Conservation (phyloP, 2,797 vertebrate species). For the Remorina albescens region DNA sequence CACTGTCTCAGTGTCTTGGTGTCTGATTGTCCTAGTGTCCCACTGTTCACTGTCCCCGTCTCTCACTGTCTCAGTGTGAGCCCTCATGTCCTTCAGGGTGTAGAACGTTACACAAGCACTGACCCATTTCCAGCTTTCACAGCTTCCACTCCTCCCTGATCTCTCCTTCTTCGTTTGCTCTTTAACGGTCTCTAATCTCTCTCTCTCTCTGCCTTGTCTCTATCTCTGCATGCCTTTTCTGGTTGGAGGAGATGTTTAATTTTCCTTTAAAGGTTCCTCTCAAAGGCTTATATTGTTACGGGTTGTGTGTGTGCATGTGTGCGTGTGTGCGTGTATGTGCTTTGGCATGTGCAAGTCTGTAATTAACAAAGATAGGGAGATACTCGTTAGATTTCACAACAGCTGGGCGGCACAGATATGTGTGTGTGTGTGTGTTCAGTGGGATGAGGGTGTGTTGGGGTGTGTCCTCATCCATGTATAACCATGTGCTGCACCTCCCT, state of each 20-base stretch:
- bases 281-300: slow-evolving; percentile 8
- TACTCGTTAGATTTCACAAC: slow-evolving; percentile 35
- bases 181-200: slow-evolving; percentile 2
- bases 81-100: slow-evolving; percentile 32
- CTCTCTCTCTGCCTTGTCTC: slow-evolving; percentile 1
- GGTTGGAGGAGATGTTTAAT: slow-evolving; percentile 20
- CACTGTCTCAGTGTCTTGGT: slow-evolving; percentile 10
- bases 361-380: slow-evolving; percentile 36
- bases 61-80: slow-evolving; percentile 10
- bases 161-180: slow-evolving; percentile 5
- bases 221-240: not conserved
- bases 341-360: slow-evolving; percentile 9
- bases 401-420: slow-evolving; percentile 31
- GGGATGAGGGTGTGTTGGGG: slow-evolving; percentile 18
- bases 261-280: slow-evolving; percentile 26
- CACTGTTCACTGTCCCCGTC: too few species aligned
- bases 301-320: slow-evolving; percentile 14
- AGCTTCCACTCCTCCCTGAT: slow-evolving; percentile 1
- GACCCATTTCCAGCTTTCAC: slow-evolving; percentile 51
- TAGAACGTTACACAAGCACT: slow-evolving; percentile 24
- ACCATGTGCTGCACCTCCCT: slow-evolving; percentile 21
- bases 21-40: too few species aligned
- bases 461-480: slow-evolving; percentile 33
- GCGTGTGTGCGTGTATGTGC: not conserved
- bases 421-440: not conserved